These are phyloP conservation scores for Xiphorhynchus elegans DNA, from an alignment of 2,113 vertebrate genomes.

Conservation along the genomic window DNA sequence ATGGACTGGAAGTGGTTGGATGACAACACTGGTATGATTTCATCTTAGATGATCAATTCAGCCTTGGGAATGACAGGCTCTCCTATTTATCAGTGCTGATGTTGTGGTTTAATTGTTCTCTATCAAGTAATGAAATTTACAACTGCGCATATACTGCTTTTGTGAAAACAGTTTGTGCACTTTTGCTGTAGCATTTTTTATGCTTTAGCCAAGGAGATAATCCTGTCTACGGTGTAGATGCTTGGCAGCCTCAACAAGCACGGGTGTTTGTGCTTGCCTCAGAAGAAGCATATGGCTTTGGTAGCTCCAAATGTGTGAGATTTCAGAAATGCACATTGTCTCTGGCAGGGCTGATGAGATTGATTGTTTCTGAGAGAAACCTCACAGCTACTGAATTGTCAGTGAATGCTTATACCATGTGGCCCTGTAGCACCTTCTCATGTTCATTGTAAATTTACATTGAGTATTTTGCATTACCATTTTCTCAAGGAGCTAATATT, in stretches of 20 bases:
- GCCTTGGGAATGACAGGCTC: not conserved
- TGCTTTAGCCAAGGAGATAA: not conserved
- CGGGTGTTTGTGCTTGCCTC: not conserved
- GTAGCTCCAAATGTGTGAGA: not conserved
- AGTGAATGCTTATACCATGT: not conserved
- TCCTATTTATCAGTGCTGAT: not conserved
- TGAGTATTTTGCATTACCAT: not conserved
- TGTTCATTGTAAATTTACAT: not conserved
- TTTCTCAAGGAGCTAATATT: not conserved
- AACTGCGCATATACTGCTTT: not conserved
- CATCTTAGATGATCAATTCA: not conserved
- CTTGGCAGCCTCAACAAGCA: conserved; percentile 1
- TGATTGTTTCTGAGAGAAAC: not conserved
- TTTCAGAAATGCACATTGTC: not conserved
- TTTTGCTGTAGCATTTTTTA: not conserved
- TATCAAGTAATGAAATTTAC: not conserved
- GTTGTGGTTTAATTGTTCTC: not conserved
- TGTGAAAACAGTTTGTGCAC: not conserved
- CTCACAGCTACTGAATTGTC: not conserved
- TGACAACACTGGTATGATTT: not conserved
- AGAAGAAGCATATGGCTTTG: not conserved
- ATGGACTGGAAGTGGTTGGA: not conserved
- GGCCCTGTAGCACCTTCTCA: not conserved
- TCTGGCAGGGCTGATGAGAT: not conserved
- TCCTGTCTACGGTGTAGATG: not conserved